Evolutionary conservation across 2,888 invertebrate species (phyloP), one percentile per base, ranked within the genome.

Genomic region (Argynnis bischoffii): DNA sequence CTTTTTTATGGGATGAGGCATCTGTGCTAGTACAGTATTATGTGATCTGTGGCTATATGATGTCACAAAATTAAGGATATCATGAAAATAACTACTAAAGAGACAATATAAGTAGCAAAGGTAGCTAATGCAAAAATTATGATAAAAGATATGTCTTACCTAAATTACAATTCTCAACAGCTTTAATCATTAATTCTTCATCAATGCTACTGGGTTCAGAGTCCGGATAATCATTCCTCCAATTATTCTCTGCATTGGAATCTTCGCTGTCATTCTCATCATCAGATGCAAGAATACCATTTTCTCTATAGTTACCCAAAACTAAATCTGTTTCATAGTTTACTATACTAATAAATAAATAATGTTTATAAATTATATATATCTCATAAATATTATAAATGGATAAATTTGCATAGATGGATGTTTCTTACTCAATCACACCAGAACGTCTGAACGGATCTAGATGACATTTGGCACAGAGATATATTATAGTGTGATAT

Each of bases 221-320:
- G 78, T 96, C 95, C 0, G 97, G 97, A 83, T 97, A 97, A 64
- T 97, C 96, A 79, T 97, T 97, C 70, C 94, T 91, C 94, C 95
- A 95, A 81, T 96, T 94, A 76, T 95, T 95, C 84, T 97, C 97
- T 72, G 95, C 95, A 89, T 97, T 97, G 0, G 97, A 97, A 81
- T 96, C 96, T 76, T 95, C 95, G 67, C 93, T 91, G 72, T 89
- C 91, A 56, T 94, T 93, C 14, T 92, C 93, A 35, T 79, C 88
- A 0, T 86, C 85, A 1, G 81, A 77, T 2, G 82, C 81, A 11
- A 75, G 74, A 15, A 73, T 70, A 0, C 82, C 80, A 63, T 84
- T 85, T 51, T 88, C 86, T 66, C 82, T 80, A 64, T 86, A 79
- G 4, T 85, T 76, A 5, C 86, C 88, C 46, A 87, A 80, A 63